Evolutionary conservation across 2,113 vertebrate genomes (phyloP).

Genomic region (Mionectes macconnelli): DNA sequence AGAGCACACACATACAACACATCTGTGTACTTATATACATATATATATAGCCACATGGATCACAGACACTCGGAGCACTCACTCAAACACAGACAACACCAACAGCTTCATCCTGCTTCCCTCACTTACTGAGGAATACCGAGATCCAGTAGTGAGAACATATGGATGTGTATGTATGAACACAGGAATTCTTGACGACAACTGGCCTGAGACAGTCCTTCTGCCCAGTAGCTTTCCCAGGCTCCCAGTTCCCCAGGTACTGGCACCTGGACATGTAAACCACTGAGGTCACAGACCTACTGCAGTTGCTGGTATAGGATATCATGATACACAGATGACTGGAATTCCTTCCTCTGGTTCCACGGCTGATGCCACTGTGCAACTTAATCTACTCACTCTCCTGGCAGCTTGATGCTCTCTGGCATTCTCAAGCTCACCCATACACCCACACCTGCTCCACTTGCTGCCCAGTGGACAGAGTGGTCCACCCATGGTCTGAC

Average conservation of each 20-base stretch:
- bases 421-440: accelerated
- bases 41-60: not conserved
- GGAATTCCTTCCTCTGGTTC: not conserved
- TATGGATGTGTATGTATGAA: not conserved
- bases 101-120: not conserved
- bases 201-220: not conserved
- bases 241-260: not conserved
- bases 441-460: not conserved
- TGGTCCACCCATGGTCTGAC: not conserved
- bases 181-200: not conserved
- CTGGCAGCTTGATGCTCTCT: not conserved
- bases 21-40: too few relatives aligned
- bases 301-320: not conserved
- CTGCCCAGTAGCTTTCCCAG: not conserved
- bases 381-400: not conserved
- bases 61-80: not conserved
- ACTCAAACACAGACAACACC: not conserved
- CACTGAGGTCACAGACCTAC: not conserved
- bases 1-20: not conserved
- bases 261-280: not conserved
- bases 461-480: not conserved
- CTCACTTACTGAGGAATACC: not conserved
- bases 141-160: not conserved
- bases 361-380: accelerated
- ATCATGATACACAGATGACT: not conserved